Conservation (phyloP, 2,888 invertebrate species). For the Macaria liturata region DNA sequence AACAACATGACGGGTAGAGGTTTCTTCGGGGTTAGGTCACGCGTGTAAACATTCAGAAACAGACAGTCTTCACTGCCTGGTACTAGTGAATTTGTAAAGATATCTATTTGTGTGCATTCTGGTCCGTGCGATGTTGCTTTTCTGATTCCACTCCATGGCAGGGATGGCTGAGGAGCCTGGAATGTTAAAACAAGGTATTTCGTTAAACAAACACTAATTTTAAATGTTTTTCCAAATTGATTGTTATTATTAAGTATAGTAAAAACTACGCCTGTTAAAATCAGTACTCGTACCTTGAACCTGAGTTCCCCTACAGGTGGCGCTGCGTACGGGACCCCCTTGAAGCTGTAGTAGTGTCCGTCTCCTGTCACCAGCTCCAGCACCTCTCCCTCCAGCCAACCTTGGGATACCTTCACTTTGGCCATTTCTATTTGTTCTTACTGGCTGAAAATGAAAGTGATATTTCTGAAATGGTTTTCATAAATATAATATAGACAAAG, state of each 20-base stretch:
- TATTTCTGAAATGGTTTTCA: no score
- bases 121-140: conserved; percentile 47
- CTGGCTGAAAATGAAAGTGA: conserved; percentile 8
- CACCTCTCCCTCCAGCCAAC: conserved; percentile 41
- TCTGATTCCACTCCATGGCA: conserved; percentile 50
- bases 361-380: conserved; percentile 38
- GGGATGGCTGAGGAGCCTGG: conserved; percentile 51
- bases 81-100: conserved; percentile 34
- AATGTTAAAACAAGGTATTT: conserved; percentile 15
- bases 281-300: conserved; percentile 58
- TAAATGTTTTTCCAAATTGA: no score
- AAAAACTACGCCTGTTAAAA: no score
- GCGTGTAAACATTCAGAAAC: conserved; percentile 55
- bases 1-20: conserved; percentile 56
- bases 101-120: conserved; percentile 47
- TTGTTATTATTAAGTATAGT: no score
- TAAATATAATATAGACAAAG: no score
- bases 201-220: no score
- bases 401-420: conserved; percentile 40
- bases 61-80: conserved; percentile 56
- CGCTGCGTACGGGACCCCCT: conserved; percentile 74
- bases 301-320: conserved; percentile 70
- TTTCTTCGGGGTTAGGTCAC: conserved; percentile 35
- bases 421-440: no score
- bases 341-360: conserved; percentile 47